These are phyloP conservation scores for Ia io DNA, from an alignment of 2,113 vertebrate species.

Conservation along the genomic window DNA sequence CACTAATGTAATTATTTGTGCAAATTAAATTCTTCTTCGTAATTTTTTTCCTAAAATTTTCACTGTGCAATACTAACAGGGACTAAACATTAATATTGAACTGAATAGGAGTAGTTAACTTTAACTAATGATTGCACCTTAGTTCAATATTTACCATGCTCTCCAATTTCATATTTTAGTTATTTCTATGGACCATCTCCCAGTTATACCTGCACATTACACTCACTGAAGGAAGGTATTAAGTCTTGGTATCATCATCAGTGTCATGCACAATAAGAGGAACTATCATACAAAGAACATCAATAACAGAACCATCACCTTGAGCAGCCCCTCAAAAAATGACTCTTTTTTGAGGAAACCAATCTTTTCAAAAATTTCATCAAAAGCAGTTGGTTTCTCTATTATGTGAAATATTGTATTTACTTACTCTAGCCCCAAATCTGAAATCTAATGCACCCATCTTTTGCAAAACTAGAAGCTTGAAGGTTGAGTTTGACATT, in stretches of 20 bases:
- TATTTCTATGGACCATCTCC: background rate
- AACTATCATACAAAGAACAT: background rate
- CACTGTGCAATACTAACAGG: background rate
- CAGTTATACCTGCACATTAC: background rate
- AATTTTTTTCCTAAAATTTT: background rate
- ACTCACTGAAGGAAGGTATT: background rate
- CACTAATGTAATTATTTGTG: constrained; percentile 42
- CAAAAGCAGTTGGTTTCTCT: background rate
- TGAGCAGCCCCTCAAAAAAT: background rate
- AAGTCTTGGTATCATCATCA: background rate
- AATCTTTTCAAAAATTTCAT: background rate
- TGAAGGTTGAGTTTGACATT: background rate
- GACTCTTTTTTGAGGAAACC: background rate
- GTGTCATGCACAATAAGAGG: background rate
- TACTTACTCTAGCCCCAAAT: background rate
- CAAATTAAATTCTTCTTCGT: constrained; percentile 32
- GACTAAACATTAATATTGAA: background rate
- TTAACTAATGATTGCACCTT: background rate
- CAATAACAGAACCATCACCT: background rate
- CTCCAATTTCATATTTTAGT: background rate
- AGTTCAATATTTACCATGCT: background rate
- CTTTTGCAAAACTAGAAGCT: background rate
- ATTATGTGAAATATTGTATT: background rate
- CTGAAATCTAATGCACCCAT: background rate
- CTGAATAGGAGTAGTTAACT: background rate